Base-by-base conservation (phyloP, 2,888 invertebrate genomes). In the Drosophila hawaiiensis region DNA sequence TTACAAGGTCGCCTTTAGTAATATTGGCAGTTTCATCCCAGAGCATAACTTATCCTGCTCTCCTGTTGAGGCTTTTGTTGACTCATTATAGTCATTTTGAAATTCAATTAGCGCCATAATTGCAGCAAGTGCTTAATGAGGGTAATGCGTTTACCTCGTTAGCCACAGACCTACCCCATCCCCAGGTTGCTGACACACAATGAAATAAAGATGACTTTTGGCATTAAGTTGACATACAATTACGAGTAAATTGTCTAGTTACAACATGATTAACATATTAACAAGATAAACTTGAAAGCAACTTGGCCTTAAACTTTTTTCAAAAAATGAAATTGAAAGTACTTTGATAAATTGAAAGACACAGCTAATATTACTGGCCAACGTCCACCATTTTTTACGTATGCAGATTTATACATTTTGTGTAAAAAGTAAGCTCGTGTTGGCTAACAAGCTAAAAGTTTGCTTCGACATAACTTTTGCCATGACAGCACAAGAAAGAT, bases 101-200 rank as follows among this genome's bases (percentile, higher is more conserved):
- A 89, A 87, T 87, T 89, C 89, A 87, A 87, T 87, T 87, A 87
- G 76, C 63, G 69, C 71, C 78, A 72, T 89, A 83, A 87, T 87
- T 87, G 80, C 77, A 65, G 85, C 83, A 85, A 87, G 82, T 76
- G 76, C 76, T 78, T 83, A 87, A 85, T 78, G 82, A 83, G 84
- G 84, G 80, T 89, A 89, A 87, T 83, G 73, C 76, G 69, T 70
- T 85, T 83, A 85, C 82, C 69, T 72, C 67, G 68, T 53, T 59
- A 72, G 50, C 66, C 70, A 16, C 55, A 61, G 50, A 55, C n/a
- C n/a, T 52, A 28, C 19, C 37, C 50, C 16, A 12, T 1, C 10
- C n/a, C 53, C 43, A 6, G 33, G 22, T n/a, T 7, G 33, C n/a
- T 31, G 25, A 9, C 22, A 47, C 7, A 16, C 28, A 33, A n/a